These are phyloP conservation scores for Paradisaea rubra DNA, from an alignment of 2,113 vertebrate genomes.

Conservation along the genomic window DNA sequence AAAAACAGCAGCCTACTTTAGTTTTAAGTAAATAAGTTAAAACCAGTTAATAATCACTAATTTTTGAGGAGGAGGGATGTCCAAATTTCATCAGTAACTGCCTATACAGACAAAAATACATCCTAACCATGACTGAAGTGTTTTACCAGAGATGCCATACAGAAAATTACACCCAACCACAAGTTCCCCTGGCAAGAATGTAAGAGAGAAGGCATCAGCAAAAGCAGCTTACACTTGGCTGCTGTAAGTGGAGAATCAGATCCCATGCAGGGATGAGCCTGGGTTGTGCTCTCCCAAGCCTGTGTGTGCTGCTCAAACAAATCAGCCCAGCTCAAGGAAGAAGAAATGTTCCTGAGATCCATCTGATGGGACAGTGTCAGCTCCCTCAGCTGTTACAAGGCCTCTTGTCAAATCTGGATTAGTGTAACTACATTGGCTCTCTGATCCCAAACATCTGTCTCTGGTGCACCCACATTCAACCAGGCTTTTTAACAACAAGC, in stretches of 20 bases:
- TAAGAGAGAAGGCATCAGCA: not conserved
- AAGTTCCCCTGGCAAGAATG: not conserved
- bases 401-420: not conserved
- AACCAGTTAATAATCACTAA: not conserved
- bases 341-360: not conserved
- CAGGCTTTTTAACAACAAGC: not conserved
- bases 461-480: not conserved
- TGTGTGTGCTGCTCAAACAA: not conserved
- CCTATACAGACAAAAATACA: not conserved
- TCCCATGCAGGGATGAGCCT: not conserved
- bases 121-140: not conserved
- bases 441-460: not conserved
- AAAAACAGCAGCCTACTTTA: not conserved
- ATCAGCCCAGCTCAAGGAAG: not conserved
- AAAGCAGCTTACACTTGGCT: not conserved
- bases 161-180: not conserved
- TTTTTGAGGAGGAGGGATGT: not conserved
- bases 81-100: not conserved
- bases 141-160: not conserved
- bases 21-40: not conserved
- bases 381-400: not conserved
- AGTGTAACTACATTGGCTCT: not conserved
- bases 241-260: not conserved
- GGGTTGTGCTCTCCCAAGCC: not conserved
- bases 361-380: not conserved